Evolutionary conservation across 2,113 vertebrate genomes (phyloP).

Genomic region (Candoia aspera): DNA sequence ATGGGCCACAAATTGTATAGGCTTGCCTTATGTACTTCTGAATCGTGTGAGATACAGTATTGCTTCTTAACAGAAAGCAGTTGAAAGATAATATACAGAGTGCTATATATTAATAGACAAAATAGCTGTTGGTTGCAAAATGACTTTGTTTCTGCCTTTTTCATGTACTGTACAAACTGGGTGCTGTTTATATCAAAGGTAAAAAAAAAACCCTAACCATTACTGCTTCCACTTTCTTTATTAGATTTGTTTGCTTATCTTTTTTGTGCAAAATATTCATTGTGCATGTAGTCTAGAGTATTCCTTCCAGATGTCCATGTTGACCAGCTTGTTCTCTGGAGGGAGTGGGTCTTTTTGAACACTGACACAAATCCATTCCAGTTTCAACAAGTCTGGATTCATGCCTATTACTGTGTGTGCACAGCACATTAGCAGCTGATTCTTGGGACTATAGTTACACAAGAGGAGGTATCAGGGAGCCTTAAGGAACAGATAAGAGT

Average conservation of each 20-base stretch:
- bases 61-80: constrained; percentile 26
- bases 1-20: neutral
- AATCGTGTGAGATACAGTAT: neutral
- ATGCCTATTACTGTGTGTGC: too few species aligned
- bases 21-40: constrained; percentile 36
- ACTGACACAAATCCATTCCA: too few species aligned
- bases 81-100: constrained; percentile 28
- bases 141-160: constrained; percentile 34
- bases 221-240: neutral
- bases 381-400: too few species aligned
- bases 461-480: too few species aligned
- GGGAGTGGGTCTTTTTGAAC: too few species aligned
- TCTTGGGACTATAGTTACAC: too few species aligned
- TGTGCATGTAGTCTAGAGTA: too few species aligned
- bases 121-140: neutral
- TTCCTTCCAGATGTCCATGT: too few species aligned
- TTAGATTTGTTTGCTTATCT: neutral
- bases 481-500: too few species aligned
- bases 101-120: constrained; percentile 34
- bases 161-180: constrained; percentile 44
- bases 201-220: neutral
- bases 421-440: too few species aligned
- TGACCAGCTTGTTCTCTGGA: too few species aligned
- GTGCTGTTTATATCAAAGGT: constrained; percentile 52
- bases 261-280: neutral